phyloP scores from a whole-genome alignment of 2,888 invertebrate genomes.

The Drosophila percnosoma region DNA sequence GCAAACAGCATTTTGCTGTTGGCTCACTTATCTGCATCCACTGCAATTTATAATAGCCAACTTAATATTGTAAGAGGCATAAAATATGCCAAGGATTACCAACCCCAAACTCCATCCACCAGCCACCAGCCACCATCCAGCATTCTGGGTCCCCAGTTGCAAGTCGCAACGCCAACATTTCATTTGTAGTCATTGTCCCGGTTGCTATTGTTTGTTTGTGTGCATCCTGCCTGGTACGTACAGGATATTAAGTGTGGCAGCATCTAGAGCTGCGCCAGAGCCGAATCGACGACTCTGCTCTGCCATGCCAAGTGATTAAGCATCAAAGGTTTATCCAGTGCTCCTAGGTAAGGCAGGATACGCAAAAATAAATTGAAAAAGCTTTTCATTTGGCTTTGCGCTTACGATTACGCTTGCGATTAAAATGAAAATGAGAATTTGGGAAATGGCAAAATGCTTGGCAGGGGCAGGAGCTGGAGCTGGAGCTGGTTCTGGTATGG shows the following conservation, averaged over 20 bases:
- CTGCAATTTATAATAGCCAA: conserved; percentile 23
- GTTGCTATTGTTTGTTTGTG: conserved; percentile 1
- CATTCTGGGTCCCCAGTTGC: neutral
- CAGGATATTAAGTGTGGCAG: conserved; percentile 59
- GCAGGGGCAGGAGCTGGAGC: neutral
- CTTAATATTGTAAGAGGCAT: conserved; percentile 52
- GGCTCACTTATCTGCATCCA: neutral
- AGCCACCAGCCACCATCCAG: neutral
- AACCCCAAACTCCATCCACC: neutral
- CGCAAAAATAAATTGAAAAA: conserved; percentile 73
- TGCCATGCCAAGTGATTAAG: conserved; percentile 63
- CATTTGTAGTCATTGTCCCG: conserved; percentile 6
- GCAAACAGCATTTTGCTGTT: conserved; percentile 13
- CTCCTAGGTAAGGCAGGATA: conserved; percentile 50
- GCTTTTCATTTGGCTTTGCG: conserved; percentile 69
- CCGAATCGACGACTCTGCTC: conserved; percentile 12
- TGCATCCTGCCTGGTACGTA: neutral
- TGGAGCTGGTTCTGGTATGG: conserved; percentile 3
- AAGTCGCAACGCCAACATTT: neutral
- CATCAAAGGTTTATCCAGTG: conserved; percentile 61
- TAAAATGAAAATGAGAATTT: conserved; percentile 66
- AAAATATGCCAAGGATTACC: conserved; percentile 52
- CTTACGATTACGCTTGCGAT: conserved; percentile 64
- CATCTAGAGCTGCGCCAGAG: conserved; percentile 31
- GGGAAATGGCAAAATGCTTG: neutral